Base-by-base conservation (phyloP, 1,140 invertebrate genomes). In the Sarcophaga peregrina region DNA sequence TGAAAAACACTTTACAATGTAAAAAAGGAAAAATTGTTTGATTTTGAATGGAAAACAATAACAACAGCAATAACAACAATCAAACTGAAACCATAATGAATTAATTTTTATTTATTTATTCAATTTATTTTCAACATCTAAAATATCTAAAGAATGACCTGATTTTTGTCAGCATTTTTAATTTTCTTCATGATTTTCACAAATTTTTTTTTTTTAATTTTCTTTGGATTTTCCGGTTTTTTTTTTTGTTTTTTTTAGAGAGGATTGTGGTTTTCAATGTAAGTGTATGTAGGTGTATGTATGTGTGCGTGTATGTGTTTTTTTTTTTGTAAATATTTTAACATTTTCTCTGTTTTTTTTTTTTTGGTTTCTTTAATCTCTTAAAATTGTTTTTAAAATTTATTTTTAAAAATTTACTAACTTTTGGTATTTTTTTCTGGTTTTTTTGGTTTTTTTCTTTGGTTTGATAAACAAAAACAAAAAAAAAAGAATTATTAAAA, bases 131-230 rank as follows among this genome's bases (percentile, higher is more conserved):
- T 58, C n/a, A n/a, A n/a, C 54, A 58, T 58, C 54, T 58, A 48
- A 76, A 48, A 76, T 76, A 76, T 76, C 74, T 76, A 76, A 76
- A 76, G 17, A n/a, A 47, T 76, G 45, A 76, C 74, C 74, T 76
- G 74, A 76, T 47, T 48, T 47, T 58, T n/a, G 46, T 76, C 74
- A 76, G 73, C 74, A 48, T 76, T 76, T n/a, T 76, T 46, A n/a
- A 58, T 15, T 37, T 46, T 45, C n/a, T n/a, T n/a, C n/a, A n/a
- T n/a, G n/a, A n/a, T n/a, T 74, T 37, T 37, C 25, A 37, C 25
- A 37, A n/a, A 37, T 37, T 37, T 37, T 37, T 37, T 37, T 37
- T 37, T 4, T 37, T 37, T 37, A 37, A 37, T 37, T 37, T 37
- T 4, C n/a, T n/a, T n/a, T n/a, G n/a, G n/a, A n/a, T n/a, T n/a